phyloP scores from a whole-genome alignment of 2,888 invertebrate species.

The Eupithecia subumbrata region DNA sequence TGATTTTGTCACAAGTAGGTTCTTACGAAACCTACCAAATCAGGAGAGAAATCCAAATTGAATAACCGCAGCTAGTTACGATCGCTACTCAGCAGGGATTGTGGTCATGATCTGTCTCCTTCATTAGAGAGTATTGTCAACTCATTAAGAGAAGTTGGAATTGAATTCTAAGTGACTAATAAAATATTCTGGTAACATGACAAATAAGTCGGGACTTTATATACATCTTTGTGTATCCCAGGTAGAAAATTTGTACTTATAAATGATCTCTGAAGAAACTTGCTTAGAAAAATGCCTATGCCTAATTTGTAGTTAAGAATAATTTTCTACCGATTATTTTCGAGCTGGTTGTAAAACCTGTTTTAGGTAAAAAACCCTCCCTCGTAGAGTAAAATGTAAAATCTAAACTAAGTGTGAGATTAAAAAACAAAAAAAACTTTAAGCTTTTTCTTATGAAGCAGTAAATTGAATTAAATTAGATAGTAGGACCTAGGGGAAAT shows the following conservation, averaged over 20 bases:
- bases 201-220: background rate
- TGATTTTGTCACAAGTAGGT: no score
- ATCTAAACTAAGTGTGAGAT: background rate
- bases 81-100: conserved; percentile 36
- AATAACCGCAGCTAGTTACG: conserved; percentile 33
- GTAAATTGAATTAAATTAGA: conserved; percentile 5
- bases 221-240: background rate
- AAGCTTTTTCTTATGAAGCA: background rate
- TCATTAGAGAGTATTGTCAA: conserved; percentile 44
- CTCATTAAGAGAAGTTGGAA: conserved; percentile 31
- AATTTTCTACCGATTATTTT: background rate
- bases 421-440: background rate
- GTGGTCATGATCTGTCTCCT: conserved; percentile 38
- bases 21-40: conserved; percentile 1
- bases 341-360: background rate
- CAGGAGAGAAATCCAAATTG: conserved; percentile 19
- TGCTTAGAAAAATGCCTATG: background rate
- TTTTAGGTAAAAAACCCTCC: background rate
- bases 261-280: background rate
- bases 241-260: background rate
- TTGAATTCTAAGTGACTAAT: conserved; percentile 4
- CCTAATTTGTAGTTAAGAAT: background rate
- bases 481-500: conserved; percentile 14
- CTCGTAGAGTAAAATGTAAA: background rate
- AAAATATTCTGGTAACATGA: background rate